phyloP scores from a whole-genome alignment of 2,888 invertebrate genomes.

The Drosophila mimetica region DNA sequence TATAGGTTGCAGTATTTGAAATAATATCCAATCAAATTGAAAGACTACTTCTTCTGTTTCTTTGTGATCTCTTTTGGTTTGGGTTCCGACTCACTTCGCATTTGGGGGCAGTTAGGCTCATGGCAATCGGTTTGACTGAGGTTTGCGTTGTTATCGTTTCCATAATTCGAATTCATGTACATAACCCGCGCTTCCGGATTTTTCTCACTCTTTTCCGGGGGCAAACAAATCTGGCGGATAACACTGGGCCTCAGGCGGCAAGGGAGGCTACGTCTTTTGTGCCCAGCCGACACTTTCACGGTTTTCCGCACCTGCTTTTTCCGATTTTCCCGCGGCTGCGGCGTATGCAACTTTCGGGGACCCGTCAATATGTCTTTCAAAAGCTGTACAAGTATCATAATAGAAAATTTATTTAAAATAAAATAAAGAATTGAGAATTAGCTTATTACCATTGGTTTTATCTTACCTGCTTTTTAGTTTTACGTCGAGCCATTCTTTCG shows the following conservation, averaged over 20 bases:
- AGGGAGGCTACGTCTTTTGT: neutral
- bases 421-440: no score
- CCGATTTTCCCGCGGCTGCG: neutral
- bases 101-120: neutral
- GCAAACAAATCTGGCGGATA: slow-evolving; percentile 20
- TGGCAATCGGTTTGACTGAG: neutral
- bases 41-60: neutral
- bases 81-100: neutral
- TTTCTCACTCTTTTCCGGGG: neutral
- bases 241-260: neutral
- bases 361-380: neutral
- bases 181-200: slow-evolving; percentile 1
- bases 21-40: neutral
- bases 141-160: no score
- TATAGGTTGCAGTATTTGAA: neutral
- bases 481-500: neutral
- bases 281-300: no score
- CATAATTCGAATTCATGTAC: slow-evolving; percentile 14
- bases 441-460: neutral
- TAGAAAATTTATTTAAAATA: no score
- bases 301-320: neutral
- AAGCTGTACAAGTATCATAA: no score
- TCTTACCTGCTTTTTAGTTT: neutral
- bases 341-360: neutral
- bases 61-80: neutral